A percentile compares a stretch with the other conserved stretches of the same genome.
These are phyloP conservation scores for Crematogaster levior DNA, from an alignment of 2,888 invertebrate genomes.

Conservation along the genomic window DNA sequence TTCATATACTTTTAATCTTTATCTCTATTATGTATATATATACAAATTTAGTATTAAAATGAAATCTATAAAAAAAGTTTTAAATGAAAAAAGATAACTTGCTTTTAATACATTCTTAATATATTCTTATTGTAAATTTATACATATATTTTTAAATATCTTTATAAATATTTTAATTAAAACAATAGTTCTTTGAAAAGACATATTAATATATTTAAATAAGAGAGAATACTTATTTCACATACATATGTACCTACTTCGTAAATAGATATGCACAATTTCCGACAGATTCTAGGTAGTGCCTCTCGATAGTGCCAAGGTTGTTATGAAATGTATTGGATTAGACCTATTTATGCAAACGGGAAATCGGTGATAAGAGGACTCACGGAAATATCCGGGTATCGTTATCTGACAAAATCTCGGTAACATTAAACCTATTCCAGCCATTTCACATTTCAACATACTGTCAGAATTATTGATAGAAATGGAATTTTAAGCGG, in stretches of 20 bases:
- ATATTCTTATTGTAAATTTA: not conserved
- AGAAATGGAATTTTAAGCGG: constrained; percentile 18
- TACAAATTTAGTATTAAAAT: not conserved
- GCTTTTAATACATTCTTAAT: no score
- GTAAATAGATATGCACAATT: not conserved
- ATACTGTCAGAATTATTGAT: constrained; percentile 63
- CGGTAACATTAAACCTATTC: constrained; percentile 21
- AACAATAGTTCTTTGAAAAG: not conserved
- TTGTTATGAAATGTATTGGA: constrained; percentile 71
- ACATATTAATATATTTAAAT: not conserved
- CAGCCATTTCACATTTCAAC: constrained; percentile 46
- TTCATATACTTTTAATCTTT: not conserved
- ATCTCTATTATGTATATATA: no score
- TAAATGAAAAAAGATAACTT: constrained; percentile 7
- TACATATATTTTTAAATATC: not conserved
- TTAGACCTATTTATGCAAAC: constrained; percentile 66
- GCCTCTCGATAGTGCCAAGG: not conserved
- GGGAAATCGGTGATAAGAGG: constrained; percentile 63
- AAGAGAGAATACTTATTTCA: not conserved
- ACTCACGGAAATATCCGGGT: constrained; percentile 67
- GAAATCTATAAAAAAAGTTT: not conserved
- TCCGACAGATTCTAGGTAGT: constrained; percentile 10
- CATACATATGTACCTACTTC: not conserved
- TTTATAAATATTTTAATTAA: not conserved
- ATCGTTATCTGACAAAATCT: constrained; percentile 47